Evolutionary conservation across 1,140 invertebrate species (phyloP).

Genomic region (Thaumatotibia leucotreta): DNA sequence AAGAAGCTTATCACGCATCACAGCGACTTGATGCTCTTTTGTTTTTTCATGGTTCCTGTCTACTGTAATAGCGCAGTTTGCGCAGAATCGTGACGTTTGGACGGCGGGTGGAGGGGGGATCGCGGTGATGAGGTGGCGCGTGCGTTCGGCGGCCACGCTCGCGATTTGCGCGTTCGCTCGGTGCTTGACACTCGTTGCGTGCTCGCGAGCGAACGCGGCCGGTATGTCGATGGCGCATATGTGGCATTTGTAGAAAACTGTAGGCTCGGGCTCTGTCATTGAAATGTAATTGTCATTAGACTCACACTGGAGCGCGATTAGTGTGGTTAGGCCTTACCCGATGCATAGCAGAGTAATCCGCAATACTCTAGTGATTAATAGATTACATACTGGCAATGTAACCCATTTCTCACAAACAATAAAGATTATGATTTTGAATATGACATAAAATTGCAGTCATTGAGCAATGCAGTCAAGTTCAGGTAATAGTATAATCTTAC

Average conservation of each 20-base stretch:
- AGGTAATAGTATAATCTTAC: too few species aligned
- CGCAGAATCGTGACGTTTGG: background rate
- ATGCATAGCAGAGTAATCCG: too few species aligned
- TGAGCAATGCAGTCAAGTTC: too few species aligned
- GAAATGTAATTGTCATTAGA: background rate
- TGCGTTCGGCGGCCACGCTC: background rate
- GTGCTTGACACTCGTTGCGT: background rate
- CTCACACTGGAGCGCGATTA: too few species aligned
- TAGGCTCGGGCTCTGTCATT: background rate
- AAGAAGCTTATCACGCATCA: background rate
- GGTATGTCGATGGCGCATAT: background rate
- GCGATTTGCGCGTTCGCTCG: background rate
- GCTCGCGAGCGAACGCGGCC: background rate
- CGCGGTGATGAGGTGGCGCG: background rate
- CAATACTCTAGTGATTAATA: too few species aligned
- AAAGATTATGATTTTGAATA: too few species aligned
- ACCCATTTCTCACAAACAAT: too few species aligned
- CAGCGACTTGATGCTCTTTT: background rate
- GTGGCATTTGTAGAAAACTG: background rate
- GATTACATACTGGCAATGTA: too few species aligned
- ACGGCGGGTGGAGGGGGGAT: background rate
- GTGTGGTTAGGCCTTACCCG: too few species aligned
- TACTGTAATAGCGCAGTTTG: background rate
- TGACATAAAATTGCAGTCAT: too few species aligned
- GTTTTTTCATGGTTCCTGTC: background rate